A percentile compares a stretch with the other conserved stretches of the same genome.
Conservation (phyloP, 2,888 invertebrate genomes). For the Anorthoa munda region DNA sequence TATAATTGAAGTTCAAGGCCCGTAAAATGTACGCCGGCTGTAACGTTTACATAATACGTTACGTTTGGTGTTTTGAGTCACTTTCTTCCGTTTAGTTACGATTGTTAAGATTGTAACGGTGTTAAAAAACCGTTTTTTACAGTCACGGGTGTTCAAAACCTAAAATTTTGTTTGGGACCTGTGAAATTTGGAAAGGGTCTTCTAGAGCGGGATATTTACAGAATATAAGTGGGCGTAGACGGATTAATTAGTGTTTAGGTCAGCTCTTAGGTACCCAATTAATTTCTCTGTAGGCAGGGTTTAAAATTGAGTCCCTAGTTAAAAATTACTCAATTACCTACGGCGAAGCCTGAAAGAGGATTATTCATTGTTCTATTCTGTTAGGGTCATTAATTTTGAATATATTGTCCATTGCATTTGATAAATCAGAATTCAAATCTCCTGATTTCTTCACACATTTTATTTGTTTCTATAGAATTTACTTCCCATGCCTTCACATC, state of each 20-base stretch:
- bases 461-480: not conserved
- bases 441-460: not conserved
- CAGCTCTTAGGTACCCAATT: conserved; percentile 5
- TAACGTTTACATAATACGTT: conserved; percentile 63
- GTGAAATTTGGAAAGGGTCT: not conserved
- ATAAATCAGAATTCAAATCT: not conserved
- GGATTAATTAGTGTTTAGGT: conserved; percentile 14
- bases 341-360: not conserved
- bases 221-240: not conserved
- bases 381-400: not conserved
- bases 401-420: not conserved
- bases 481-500: not conserved
- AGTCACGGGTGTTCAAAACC: not conserved
- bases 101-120: conserved; percentile 23
- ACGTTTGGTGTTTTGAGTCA: conserved; percentile 52
- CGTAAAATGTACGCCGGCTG: conserved; percentile 52
- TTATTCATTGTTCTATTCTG: not conserved
- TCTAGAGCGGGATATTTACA: not conserved
- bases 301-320: conserved; percentile 2
- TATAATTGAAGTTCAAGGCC: conserved; percentile 67
- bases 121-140: not conserved
- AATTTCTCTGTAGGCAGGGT: not conserved
- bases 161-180: not conserved
- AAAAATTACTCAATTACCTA: conserved; percentile 1
- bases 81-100: conserved; percentile 51